Conservation (phyloP, 2,797 vertebrate genomes). For the Mormyrus proboscirostris region DNA sequence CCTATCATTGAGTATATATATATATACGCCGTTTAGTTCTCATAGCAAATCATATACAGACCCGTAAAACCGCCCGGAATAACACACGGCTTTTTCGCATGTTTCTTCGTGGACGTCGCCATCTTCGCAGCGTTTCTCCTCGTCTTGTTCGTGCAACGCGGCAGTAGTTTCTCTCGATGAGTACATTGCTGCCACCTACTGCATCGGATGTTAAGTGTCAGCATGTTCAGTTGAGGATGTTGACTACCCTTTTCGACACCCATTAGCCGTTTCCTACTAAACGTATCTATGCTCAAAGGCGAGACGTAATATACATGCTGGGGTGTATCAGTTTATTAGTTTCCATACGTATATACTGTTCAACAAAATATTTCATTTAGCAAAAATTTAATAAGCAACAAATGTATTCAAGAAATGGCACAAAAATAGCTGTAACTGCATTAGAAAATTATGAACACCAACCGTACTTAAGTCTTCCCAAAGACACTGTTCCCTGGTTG, state of each 20-base stretch:
- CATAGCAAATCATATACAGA: constrained; percentile 34
- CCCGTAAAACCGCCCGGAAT: constrained; percentile 67
- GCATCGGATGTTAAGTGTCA: not conserved
- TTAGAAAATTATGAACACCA: not conserved
- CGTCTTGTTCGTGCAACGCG: not conserved
- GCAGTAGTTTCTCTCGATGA: constrained; percentile 42
- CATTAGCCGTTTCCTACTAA: not conserved
- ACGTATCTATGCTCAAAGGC: not conserved
- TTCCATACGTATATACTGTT: not conserved
- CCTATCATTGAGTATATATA: not conserved
- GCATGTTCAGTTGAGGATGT: not conserved
- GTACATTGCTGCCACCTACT: constrained; percentile 5
- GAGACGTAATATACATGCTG: not conserved
- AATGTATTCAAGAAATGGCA: constrained; percentile 60
- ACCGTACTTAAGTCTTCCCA: not conserved
- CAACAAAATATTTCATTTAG: constrained; percentile 6
- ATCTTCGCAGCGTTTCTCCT: constrained; percentile 53
- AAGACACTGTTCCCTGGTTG: not conserved
- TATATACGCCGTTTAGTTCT: not conserved
- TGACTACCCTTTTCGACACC: not conserved
- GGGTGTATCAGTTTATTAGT: not conserved
- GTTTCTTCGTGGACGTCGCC: constrained; percentile 58
- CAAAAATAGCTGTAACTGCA: constrained; percentile 32
- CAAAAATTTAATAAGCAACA: constrained; percentile 54
- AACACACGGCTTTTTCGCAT: constrained; percentile 30